phyloP scores from a whole-genome alignment of 2,888 invertebrate species.

The Chaitophorus viminalis region DNA sequence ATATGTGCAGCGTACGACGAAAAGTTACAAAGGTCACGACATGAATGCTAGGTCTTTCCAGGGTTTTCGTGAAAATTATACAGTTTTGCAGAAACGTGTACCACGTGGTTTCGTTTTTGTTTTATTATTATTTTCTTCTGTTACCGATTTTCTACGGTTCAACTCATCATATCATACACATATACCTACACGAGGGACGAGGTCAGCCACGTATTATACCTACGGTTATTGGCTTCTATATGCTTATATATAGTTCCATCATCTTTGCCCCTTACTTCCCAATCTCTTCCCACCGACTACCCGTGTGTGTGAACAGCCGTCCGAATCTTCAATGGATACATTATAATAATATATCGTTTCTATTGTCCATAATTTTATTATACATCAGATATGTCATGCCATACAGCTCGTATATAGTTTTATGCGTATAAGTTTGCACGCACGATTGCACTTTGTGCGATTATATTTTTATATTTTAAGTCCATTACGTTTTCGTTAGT shows the following conservation, averaged over 20 bases:
- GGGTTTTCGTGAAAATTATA: slow-evolving; percentile 37
- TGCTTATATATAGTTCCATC: too few species aligned
- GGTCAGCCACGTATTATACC: slow-evolving; percentile 2
- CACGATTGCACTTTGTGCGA: too few species aligned
- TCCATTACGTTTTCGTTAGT: too few species aligned
- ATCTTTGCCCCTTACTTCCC: too few species aligned
- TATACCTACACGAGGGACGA: background rate
- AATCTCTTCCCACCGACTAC: too few species aligned
- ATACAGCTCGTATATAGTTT: too few species aligned
- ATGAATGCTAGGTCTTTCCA: slow-evolving; percentile 1
- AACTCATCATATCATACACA: background rate
- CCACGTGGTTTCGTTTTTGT: background rate
- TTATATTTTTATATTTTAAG: too few species aligned
- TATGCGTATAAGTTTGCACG: too few species aligned
- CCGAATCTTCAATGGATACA: background rate
- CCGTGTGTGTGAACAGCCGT: background rate
- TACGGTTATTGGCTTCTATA: too few species aligned
- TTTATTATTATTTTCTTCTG: background rate
- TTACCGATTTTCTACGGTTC: slow-evolving; percentile 3
- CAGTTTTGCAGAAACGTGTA: slow-evolving; percentile 11
- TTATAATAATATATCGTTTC: too few species aligned
- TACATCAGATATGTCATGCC: too few species aligned
- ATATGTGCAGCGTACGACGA: background rate
- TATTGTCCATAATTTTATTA: too few species aligned
- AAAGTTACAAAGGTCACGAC: slow-evolving; percentile 37